Conservation (phyloP, 2,888 invertebrate genomes). For the Chrysodeixis includens region DNA sequence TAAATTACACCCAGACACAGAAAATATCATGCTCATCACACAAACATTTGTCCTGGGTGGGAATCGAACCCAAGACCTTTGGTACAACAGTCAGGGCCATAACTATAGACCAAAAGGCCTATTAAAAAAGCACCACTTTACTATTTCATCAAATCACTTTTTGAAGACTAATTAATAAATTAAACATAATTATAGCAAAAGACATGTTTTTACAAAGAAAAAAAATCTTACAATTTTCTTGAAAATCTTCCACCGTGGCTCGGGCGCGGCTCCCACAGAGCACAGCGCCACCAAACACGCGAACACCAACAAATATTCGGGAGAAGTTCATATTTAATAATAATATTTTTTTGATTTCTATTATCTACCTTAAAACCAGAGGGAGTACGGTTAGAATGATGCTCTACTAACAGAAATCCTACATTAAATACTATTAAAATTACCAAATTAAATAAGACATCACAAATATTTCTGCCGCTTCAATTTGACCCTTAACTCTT, state of each 20-base stretch:
- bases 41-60: no score
- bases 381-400: slow-evolving; percentile 38
- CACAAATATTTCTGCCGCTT: background rate
- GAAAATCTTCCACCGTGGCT: slow-evolving; percentile 67
- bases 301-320: slow-evolving; percentile 54
- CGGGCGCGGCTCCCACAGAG: slow-evolving; percentile 63
- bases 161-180: no score
- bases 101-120: no score
- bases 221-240: slow-evolving; percentile 66
- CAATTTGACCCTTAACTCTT: background rate
- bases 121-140: no score
- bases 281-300: slow-evolving; percentile 56
- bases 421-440: slow-evolving; percentile 6
- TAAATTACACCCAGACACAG: no score
- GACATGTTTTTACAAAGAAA: no score
- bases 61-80: no score
- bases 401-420: slow-evolving; percentile 14
- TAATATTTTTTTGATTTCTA: slow-evolving; percentile 9
- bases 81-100: no score
- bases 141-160: no score
- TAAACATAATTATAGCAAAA: no score
- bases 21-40: no score
- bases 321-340: slow-evolving; percentile 66
- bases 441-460: background rate
- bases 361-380: slow-evolving; percentile 1